phyloP scores from a whole-genome alignment of 2,888 invertebrate species.

The Atrina japonica region DNA sequence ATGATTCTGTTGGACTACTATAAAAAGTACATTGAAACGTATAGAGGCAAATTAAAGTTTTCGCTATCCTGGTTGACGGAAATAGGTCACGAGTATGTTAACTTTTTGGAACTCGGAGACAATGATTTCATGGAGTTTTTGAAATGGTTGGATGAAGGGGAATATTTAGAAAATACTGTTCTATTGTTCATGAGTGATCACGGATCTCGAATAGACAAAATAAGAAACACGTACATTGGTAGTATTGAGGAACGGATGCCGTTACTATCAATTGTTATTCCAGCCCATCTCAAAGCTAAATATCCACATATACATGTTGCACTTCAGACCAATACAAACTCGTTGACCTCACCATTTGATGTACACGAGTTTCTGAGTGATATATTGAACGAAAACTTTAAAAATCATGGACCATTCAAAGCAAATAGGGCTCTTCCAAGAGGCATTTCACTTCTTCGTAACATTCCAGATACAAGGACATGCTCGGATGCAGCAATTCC shows the following conservation, averaged over 20 bases:
- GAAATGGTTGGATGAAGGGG: constrained; percentile 18
- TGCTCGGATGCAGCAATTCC: constrained; percentile 94
- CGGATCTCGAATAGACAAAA: constrained; percentile 32
- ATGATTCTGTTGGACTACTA: constrained; percentile 27
- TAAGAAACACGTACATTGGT: constrained; percentile 31
- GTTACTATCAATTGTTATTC: constrained; percentile 31
- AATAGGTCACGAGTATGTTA: constrained; percentile 32
- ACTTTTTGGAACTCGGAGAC: constrained; percentile 31
- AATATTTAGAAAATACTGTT: constrained; percentile 30
- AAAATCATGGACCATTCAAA: neutral
- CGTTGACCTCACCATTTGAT: constrained; percentile 35
- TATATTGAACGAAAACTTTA: constrained; percentile 29
- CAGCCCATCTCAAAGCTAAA: constrained; percentile 16
- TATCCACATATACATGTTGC: constrained; percentile 17
- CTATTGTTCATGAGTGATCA: constrained; percentile 43
- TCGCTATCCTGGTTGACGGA: constrained; percentile 34
- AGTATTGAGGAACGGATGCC: constrained; percentile 43
- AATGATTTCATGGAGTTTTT: constrained; percentile 32
- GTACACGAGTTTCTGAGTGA: constrained; percentile 33
- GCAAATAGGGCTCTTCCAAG: constrained; percentile 52
- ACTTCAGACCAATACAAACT: constrained; percentile 21
- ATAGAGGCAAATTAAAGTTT: constrained; percentile 30
- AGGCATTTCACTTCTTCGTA: constrained; percentile 75
- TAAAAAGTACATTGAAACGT: constrained; percentile 31
- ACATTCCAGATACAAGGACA: constrained; percentile 86